These are phyloP conservation scores for Cricetomys ansorgei DNA, from an alignment of 2,113 vertebrate species.

Conservation along the genomic window DNA sequence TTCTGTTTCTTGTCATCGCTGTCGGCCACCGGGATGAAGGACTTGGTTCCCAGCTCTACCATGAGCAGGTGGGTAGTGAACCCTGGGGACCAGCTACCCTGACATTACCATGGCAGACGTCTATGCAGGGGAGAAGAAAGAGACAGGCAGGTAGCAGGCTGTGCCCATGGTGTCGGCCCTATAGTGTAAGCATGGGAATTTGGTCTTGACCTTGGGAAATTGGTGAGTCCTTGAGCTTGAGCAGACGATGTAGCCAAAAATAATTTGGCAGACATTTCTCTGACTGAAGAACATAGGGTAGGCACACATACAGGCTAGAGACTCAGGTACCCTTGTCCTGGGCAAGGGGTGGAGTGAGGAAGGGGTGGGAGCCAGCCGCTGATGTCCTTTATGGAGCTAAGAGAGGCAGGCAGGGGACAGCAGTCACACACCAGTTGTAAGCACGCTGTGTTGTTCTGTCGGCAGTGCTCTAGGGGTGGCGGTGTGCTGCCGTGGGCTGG, in stretches of 20 bases:
- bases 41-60: neutral
- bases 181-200: neutral
- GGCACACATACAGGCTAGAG: neutral
- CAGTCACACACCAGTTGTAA: neutral
- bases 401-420: neutral
- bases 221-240: neutral
- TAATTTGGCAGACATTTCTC: neutral
- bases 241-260: neutral
- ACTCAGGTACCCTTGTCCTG: neutral
- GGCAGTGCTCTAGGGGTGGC: neutral
- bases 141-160: neutral
- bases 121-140: neutral
- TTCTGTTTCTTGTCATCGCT: neutral
- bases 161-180: neutral
- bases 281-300: neutral
- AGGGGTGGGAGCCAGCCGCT: neutral
- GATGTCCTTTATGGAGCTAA: neutral
- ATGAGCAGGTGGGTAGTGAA: neutral
- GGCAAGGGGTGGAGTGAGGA: neutral
- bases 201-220: neutral
- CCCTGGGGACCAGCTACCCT: too few species aligned
- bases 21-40: neutral
- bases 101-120: rapidly evolving
- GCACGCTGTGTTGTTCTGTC: neutral
- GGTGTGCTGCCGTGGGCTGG: neutral